Evolutionary conservation across 2,888 invertebrate genomes (phyloP).

Genomic region (Nomada flava): DNA sequence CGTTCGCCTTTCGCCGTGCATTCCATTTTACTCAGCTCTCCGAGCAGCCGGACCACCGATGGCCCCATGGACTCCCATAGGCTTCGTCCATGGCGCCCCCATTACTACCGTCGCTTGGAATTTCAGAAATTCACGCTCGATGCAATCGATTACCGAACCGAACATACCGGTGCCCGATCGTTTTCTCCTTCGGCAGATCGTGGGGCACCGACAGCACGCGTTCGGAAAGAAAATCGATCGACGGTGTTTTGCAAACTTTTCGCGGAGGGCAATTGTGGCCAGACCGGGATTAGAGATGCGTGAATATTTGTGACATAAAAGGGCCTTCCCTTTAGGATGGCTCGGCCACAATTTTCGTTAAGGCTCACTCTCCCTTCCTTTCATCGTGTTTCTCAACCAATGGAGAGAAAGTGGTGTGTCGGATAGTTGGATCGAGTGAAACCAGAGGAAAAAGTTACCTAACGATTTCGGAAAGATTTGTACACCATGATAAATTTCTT

Average conservation of each 20-base stretch:
- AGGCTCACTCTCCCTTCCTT: not conserved
- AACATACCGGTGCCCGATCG: slow-evolving; percentile 39
- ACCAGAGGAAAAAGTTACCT: slow-evolving; percentile 50
- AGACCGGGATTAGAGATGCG: slow-evolving; percentile 17
- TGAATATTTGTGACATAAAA: not conserved
- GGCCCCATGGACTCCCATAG: slow-evolving; percentile 50
- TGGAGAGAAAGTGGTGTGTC: slow-evolving; percentile 62
- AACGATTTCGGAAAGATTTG: slow-evolving; percentile 26
- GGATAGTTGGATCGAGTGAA: slow-evolving; percentile 38
- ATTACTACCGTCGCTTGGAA: slow-evolving; percentile 57
- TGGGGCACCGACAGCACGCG: not conserved
- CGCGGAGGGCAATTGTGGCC: slow-evolving; percentile 20
- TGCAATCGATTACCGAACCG: slow-evolving; percentile 73
- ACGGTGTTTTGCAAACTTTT: slow-evolving; percentile 12
- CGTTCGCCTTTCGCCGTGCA: slow-evolving; percentile 75
- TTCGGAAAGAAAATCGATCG: slow-evolving; percentile 28
- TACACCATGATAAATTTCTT: not conserved
- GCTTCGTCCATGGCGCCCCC: slow-evolving; percentile 59
- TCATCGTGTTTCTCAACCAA: slow-evolving; percentile 48
- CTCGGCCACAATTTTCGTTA: not conserved
- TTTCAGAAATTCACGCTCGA: slow-evolving; percentile 65
- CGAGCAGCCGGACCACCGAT: slow-evolving; percentile 34
- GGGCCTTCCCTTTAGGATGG: not conserved
- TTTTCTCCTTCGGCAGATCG: slow-evolving; percentile 60
- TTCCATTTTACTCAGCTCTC: slow-evolving; percentile 59